phyloP scores from a whole-genome alignment of 2,113 vertebrate genomes.

The Brienomyrus brachyistius region DNA sequence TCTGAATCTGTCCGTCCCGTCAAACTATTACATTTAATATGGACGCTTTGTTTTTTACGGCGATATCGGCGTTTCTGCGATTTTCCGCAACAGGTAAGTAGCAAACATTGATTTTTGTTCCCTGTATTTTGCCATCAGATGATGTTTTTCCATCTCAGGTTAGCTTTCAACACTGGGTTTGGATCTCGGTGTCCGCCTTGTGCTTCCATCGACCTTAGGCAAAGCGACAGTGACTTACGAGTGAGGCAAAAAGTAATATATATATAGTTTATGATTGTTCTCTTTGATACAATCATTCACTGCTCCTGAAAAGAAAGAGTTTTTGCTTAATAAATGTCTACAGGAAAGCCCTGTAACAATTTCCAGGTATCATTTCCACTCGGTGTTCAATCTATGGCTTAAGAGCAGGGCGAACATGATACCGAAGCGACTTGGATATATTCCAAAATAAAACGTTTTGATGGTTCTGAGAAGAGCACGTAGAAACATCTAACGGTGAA shows the following conservation, averaged over 20 bases:
- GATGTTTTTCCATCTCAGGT: background rate
- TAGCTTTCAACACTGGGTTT: background rate
- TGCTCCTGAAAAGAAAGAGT: background rate
- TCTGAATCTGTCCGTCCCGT: slow-evolving; percentile 60
- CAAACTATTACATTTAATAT: slow-evolving; percentile 69
- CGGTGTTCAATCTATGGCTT: background rate
- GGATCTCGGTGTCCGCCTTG: background rate
- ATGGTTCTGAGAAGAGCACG: background rate
- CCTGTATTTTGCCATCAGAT: background rate
- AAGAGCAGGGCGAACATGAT: background rate
- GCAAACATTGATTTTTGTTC: background rate
- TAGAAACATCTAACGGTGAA: background rate
- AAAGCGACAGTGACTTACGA: background rate
- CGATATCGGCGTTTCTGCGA: slow-evolving; percentile 54
- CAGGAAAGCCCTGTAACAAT: background rate
- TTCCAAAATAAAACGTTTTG: background rate
- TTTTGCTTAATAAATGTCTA: background rate
- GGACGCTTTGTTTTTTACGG: slow-evolving; percentile 54
- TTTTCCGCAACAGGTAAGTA: slow-evolving; percentile 51
- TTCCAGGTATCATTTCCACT: background rate
- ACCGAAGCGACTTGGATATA: background rate
- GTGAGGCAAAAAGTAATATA: background rate
- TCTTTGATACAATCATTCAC: background rate
- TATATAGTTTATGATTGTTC: background rate
- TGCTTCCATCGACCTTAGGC: background rate